Base-by-base conservation (phyloP, 1,140 invertebrate genomes). In the Aphelinus atriplicis region DNA sequence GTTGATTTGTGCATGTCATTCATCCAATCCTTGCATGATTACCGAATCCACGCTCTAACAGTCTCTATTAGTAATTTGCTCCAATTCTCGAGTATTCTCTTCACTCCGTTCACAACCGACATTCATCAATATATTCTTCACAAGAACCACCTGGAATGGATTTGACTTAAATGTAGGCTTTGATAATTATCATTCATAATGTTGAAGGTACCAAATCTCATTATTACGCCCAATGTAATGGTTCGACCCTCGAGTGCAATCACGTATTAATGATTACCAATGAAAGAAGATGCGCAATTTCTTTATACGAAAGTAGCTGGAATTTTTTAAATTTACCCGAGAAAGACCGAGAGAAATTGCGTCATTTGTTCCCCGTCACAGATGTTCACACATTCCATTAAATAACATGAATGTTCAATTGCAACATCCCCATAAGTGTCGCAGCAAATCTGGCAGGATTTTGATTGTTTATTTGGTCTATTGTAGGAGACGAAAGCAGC, bases 1-100 rank as follows among this genome's bases (percentile, higher is more conserved):
- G 73, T 75, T 26, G 64, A 55, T 50, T 68, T 70, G 7, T 75
- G 73, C 73, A 75, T 71, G 73, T 4, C 55, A 51, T 58, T 64
- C 61, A 64, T 71, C 55, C 64, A 7, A 53, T 47, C 58, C 48
- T 45, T 71, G 73, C 73, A 69, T 69, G 66, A 63, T 50, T 67
- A 73, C 26, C 66, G 51, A 73, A 53, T 60, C 60, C 62, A 62
- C 48, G 57, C 63, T 61, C 45, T 61, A 73, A 73, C 7, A 6
- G n/a, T 53, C 10, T 55, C 26, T 45, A 48, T 6, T 1, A 53
- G 10, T 67, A n/a, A 45, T 66, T 46, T 42, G 6, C 55, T 72
- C 42, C 3, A 60, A 1, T 60, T 64, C 9, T 26, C 26, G 48
- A 47, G 6, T 65, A 10, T 42, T 58, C 56, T 47, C 48, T 56